phyloP scores from a whole-genome alignment of 2,888 invertebrate species.

The Cinara cedri region DNA sequence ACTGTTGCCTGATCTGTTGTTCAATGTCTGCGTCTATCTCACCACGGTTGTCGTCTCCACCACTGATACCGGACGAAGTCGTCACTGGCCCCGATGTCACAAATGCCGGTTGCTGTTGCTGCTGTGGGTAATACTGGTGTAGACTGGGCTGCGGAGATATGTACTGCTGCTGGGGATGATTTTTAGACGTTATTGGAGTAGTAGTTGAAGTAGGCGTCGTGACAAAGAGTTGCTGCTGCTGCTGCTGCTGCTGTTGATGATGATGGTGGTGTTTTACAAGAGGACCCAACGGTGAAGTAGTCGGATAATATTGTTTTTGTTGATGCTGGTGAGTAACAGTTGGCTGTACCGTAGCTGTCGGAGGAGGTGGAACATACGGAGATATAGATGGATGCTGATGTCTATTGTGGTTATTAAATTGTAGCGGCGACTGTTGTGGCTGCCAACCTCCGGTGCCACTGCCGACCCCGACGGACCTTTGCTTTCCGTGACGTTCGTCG shows the following conservation, averaged over 20 bases:
- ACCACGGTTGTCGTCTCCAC: not conserved
- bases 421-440: not conserved
- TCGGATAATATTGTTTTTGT: conserved; percentile 13
- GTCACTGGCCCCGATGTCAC: not conserved
- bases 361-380: conserved; percentile 23
- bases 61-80: not conserved
- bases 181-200: not conserved
- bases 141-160: not conserved
- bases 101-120: not conserved
- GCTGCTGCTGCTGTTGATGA: conserved; percentile 41
- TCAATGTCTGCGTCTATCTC: conserved; percentile 24
- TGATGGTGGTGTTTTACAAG: not conserved
- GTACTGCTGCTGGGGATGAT: not conserved
- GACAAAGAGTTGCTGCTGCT: conserved; percentile 49
- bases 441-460: conserved; percentile 59
- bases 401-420: not conserved
- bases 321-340: not conserved
- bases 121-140: conserved; percentile 1
- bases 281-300: not conserved
- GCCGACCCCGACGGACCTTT: conserved; percentile 58
- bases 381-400: conserved; percentile 8
- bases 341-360: not conserved
- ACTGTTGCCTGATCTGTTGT: conserved; percentile 36
- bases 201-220: not conserved
- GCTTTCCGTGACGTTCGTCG: conserved; percentile 50